These are phyloP conservation scores for Brenthis hecate DNA, from an alignment of 2,888 invertebrate species.

Conservation along the genomic window DNA sequence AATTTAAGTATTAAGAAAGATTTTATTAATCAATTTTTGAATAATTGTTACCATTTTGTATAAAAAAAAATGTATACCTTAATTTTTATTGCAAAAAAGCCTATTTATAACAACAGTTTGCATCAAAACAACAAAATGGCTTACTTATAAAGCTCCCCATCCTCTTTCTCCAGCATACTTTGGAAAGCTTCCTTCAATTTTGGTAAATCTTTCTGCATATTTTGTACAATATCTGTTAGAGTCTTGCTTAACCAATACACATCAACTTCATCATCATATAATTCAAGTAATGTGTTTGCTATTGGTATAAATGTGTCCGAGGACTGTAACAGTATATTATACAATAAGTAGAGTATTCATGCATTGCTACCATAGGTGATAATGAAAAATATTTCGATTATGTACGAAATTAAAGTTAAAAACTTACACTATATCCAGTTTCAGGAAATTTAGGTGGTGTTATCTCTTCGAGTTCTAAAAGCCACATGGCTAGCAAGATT, in stretches of 20 bases:
- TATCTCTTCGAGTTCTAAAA: constrained; percentile 86
- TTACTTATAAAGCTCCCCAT: constrained; percentile 86
- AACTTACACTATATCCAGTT: constrained; percentile 62
- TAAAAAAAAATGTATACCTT: too few relatives aligned
- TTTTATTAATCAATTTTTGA: not conserved
- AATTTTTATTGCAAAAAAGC: not conserved
- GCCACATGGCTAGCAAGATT: constrained; percentile 90
- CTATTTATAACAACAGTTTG: not conserved
- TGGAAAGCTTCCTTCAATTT: constrained; percentile 86
- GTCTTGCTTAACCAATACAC: constrained; percentile 92
- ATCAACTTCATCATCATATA: constrained; percentile 89
- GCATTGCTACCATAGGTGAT: not conserved
- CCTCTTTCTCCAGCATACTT: constrained; percentile 89
- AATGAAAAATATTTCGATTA: not conserved
- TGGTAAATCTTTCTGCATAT: constrained; percentile 84
- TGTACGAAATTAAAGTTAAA: not conserved
- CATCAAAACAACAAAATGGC: constrained; percentile 18
- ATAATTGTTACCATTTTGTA: not conserved
- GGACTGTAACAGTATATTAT: constrained; percentile 57
- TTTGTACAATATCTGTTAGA: constrained; percentile 86
- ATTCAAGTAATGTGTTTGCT: constrained; percentile 86
- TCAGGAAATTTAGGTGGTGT: constrained; percentile 64
- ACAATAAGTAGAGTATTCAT: not conserved
- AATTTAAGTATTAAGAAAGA: not conserved
- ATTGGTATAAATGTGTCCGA: constrained; percentile 84